A percentile compares a stretch with the other conserved stretches of the same genome.
Conservation (phyloP, 2,888 invertebrate species). For the Oxytorus armatus region DNA sequence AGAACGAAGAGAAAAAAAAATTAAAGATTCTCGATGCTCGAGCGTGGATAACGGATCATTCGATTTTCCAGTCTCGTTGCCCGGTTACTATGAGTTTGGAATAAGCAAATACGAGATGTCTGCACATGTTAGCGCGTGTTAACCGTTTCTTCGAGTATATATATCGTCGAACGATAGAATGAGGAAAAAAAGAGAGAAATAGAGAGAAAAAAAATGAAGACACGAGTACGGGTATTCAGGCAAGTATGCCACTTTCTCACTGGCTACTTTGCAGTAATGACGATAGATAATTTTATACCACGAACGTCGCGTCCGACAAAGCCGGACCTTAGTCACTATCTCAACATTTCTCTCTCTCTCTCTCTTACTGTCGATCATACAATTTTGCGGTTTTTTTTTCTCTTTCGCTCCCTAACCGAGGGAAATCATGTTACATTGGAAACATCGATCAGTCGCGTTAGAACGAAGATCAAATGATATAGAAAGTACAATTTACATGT, state of each 20-base stretch:
- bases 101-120: constrained; percentile 41
- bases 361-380: constrained; percentile 3
- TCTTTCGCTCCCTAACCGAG: constrained; percentile 17
- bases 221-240: constrained; percentile 72
- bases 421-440: constrained; percentile 57
- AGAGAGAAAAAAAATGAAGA: constrained; percentile 12
- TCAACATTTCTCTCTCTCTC: constrained; percentile 29
- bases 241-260: constrained; percentile 79
- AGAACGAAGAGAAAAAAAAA: too few relatives aligned
- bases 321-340: constrained; percentile 54
- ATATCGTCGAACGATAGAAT: constrained; percentile 39
- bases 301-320: constrained; percentile 46
- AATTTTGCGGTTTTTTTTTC: constrained; percentile 16
- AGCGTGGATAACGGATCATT: constrained; percentile 28
- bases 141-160: neutral
- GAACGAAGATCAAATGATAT: constrained; percentile 67
- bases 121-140: neutral
- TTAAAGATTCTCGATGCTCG: constrained; percentile 5
- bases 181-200: constrained; percentile 30
- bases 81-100: constrained; percentile 24
- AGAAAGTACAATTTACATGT: constrained; percentile 76
- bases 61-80: constrained; percentile 47
- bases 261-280: constrained; percentile 51
- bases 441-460: constrained; percentile 65
- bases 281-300: constrained; percentile 48